Conservation (phyloP, 2,113 vertebrate genomes). For the Centropus bengalensis region DNA sequence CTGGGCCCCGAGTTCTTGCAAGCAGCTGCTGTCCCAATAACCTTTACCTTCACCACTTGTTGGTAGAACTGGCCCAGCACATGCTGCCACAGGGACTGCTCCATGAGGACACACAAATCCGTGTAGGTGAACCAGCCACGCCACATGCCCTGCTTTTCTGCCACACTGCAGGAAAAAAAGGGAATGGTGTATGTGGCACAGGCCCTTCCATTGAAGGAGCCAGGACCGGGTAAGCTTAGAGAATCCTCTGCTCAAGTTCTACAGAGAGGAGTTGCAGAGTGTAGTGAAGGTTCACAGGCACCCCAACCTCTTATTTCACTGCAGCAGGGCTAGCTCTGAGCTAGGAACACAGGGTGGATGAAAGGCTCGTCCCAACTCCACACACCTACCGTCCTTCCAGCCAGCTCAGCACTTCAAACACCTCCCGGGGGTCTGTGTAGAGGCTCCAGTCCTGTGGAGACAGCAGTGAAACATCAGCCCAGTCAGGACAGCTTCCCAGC, state of each 20-base stretch:
- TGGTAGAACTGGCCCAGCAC: conserved; percentile 87
- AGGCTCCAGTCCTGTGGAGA: conserved; percentile 89
- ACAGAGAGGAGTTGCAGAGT: background rate
- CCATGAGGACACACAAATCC: conserved; percentile 93
- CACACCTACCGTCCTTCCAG: conserved; percentile 88
- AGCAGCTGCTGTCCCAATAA: background rate
- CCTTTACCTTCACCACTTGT: conserved; percentile 89
- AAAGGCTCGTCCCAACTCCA: background rate
- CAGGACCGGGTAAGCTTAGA: background rate
- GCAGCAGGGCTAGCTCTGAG: background rate
- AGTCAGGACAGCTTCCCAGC: background rate
- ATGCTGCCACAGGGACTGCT: conserved; percentile 88
- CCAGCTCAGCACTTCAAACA: conserved; percentile 89
- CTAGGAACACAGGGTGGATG: background rate
- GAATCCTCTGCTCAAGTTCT: background rate
- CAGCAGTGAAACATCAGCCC: background rate
- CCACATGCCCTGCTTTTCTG: conserved; percentile 88
- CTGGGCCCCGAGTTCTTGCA: background rate
- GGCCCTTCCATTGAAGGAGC: background rate
- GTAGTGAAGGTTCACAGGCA: background rate
- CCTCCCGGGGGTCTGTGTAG: conserved; percentile 88
- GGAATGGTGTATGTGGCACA: fast-evolving
- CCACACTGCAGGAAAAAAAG: conserved; percentile 78
- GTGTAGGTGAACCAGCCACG: conserved; percentile 98
- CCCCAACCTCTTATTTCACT: background rate